Percentiles rank a stretch among this genome's conserved stretches.
phyloP scores from a whole-genome alignment of 2,797 vertebrate genomes.

The Erithacus rubecula region DNA sequence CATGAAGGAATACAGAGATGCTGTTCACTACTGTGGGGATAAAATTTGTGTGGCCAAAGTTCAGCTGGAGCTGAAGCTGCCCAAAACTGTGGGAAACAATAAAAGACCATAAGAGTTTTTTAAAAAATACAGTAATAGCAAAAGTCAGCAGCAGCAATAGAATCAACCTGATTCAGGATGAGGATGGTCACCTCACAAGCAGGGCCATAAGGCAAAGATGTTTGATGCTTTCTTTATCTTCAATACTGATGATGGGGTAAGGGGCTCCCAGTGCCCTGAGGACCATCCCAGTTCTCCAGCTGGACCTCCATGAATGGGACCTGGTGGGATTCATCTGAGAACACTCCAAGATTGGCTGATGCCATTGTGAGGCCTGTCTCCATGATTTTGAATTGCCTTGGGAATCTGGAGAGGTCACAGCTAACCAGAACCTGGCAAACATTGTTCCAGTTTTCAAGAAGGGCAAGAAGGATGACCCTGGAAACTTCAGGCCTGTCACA shows the following conservation, averaged over 20 bases:
- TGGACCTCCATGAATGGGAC: too few relatives aligned
- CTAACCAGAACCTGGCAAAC: neutral
- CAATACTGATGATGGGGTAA: too few relatives aligned
- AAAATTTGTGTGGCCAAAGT: neutral
- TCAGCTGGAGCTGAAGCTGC: neutral
- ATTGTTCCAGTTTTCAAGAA: neutral
- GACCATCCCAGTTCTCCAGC: neutral
- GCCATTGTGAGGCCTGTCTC: neutral
- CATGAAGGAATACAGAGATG: neutral
- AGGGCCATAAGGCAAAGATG: too few relatives aligned
- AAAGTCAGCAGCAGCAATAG: rapidly evolving
- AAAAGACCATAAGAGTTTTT: neutral
- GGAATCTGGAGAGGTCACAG: neutral
- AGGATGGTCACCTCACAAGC: neutral
- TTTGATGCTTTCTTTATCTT: too few relatives aligned
- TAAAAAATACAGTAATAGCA: neutral
- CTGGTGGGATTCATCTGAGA: too few relatives aligned
- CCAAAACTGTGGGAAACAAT: neutral
- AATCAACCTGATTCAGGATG: neutral
- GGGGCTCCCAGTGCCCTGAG: neutral
- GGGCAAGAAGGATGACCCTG: neutral
- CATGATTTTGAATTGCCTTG: neutral
- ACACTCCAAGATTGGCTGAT: too few relatives aligned
- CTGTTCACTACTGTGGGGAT: neutral
- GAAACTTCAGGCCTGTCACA: neutral